Percentiles rank a stretch among this genome's conserved stretches.
Evolutionary conservation across 2,797 vertebrate species (phyloP).

Genomic region (Girardinus metallicus): DNA sequence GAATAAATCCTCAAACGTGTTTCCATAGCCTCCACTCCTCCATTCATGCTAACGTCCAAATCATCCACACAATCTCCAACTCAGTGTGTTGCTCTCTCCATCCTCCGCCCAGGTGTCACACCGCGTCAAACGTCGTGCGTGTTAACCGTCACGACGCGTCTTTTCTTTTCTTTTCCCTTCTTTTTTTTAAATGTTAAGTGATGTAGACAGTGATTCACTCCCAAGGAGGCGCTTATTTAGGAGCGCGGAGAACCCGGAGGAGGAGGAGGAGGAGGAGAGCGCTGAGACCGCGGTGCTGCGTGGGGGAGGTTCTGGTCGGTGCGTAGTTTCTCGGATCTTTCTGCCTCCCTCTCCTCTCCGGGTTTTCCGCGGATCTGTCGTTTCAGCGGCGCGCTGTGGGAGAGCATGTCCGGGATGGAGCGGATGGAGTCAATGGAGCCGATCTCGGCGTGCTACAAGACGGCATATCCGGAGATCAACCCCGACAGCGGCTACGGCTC

Average conservation of each 20-base stretch:
- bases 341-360: not conserved
- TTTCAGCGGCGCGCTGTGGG: not conserved
- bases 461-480: slow-evolving; percentile 73
- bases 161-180: slow-evolving; percentile 19
- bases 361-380: not conserved
- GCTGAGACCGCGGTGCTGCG: not conserved
- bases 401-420: slow-evolving; percentile 61
- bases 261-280: not conserved
- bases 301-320: not conserved
- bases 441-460: slow-evolving; percentile 66
- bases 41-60: not conserved
- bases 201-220: slow-evolving; percentile 43
- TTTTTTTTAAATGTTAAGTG: slow-evolving; percentile 34
- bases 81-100: not conserved
- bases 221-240: slow-evolving; percentile 36
- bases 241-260: slow-evolving; percentile 2
- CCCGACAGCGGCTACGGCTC: slow-evolving; percentile 68
- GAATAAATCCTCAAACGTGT: not conserved
- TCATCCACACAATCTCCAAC: not conserved
- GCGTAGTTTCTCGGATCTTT: not conserved
- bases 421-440: slow-evolving; percentile 79
- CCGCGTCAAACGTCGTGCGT: slow-evolving; percentile 13
- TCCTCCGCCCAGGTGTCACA: not conserved
- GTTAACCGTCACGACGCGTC: slow-evolving; percentile 37
- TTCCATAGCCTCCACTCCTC: not conserved